These are phyloP conservation scores for Siphamia tubifer DNA, from an alignment of 2,113 vertebrate species.

Conservation along the genomic window DNA sequence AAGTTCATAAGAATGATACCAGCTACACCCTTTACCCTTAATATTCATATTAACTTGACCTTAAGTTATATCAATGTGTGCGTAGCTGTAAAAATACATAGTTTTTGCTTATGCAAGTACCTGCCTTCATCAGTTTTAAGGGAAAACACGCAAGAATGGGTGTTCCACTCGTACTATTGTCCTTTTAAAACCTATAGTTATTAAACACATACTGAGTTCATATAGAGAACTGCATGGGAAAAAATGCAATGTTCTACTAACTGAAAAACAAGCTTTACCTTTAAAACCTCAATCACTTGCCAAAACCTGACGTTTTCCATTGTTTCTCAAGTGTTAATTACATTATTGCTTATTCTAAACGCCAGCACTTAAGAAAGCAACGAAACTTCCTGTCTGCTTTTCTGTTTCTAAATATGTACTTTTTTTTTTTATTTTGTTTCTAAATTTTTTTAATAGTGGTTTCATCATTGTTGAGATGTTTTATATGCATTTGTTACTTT, in stretches of 20 bases:
- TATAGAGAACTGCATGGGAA: background rate
- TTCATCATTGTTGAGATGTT: conserved; percentile 17
- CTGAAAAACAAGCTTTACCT: conserved; percentile 33
- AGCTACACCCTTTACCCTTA: conserved; percentile 45
- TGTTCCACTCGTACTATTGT: background rate
- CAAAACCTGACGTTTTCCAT: conserved; percentile 45
- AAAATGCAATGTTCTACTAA: conserved; percentile 24
- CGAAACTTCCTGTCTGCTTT: background rate
- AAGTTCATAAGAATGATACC: conserved; percentile 30
- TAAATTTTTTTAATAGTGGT: background rate
- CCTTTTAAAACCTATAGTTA: background rate
- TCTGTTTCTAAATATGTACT: background rate
- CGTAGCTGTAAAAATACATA: conserved; percentile 27
- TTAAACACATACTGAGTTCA: background rate
- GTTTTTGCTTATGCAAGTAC: background rate
- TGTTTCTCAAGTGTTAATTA: background rate
- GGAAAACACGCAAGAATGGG: background rate
- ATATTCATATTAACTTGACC: background rate
- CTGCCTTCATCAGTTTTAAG: background rate
- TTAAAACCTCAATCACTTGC: conserved; percentile 47
- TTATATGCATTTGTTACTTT: conserved; percentile 48
- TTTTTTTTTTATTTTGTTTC: background rate
- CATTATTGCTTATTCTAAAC: conserved; percentile 33
- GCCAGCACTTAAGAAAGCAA: conserved; percentile 13
- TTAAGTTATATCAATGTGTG: conserved; percentile 34